Conservation (phyloP, 2,888 invertebrate species). For the Spicauda simplicius region DNA sequence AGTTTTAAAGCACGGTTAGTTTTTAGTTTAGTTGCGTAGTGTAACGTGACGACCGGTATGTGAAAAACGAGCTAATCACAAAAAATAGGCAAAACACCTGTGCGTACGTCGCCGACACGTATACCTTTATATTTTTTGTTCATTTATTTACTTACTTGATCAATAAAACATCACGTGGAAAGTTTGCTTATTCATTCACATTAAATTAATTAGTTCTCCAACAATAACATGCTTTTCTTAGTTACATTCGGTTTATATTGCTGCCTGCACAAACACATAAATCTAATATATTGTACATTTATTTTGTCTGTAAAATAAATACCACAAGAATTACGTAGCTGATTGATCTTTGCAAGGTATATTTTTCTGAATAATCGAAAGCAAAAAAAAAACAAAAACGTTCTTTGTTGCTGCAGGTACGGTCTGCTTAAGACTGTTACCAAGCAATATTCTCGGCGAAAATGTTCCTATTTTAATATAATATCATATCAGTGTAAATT, state of each 20-base stretch:
- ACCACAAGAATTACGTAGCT: neutral
- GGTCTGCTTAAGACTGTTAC: too few relatives aligned
- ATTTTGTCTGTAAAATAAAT: neutral
- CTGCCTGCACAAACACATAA: constrained; percentile 4
- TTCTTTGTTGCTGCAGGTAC: neutral
- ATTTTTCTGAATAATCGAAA: neutral
- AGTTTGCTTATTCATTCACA: constrained; percentile 1
- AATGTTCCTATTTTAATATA: too few relatives aligned
- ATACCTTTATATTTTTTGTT: neutral
- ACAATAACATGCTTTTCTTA: neutral
- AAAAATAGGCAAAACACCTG: too few relatives aligned
- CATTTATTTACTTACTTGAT: neutral
- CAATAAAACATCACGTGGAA: neutral
- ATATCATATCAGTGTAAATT: too few relatives aligned
- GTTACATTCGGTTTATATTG: constrained; percentile 7
- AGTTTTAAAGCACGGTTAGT: too few relatives aligned
- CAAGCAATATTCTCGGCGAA: too few relatives aligned
- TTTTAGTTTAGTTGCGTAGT: too few relatives aligned
- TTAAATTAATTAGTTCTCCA: constrained; percentile 1
- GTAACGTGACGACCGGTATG: too few relatives aligned
- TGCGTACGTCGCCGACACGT: too few relatives aligned
- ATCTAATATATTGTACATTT: constrained; percentile 4
- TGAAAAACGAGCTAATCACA: too few relatives aligned
- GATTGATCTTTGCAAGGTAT: constrained; percentile 14
- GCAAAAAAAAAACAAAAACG: neutral